Evolutionary conservation across 2,888 invertebrate genomes (phyloP), one percentile per base, ranked within the genome.

Genomic region (Caprella mutica): DNA sequence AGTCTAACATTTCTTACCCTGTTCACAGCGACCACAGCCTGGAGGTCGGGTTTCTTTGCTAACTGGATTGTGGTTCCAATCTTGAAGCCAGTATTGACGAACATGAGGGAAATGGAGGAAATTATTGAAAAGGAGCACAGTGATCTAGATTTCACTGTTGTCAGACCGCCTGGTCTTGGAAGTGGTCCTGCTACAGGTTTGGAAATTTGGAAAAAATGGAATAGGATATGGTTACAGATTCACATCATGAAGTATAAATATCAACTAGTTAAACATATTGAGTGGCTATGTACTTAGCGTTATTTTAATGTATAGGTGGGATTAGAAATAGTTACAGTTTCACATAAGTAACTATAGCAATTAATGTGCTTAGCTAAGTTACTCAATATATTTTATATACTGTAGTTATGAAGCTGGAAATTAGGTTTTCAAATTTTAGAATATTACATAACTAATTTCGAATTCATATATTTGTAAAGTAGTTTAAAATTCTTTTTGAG

Each of bases 51-150:
- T n/a, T 65, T 65, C 50, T 24, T 66, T 29, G 42, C 61, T 12
- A 61, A 64, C 43, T 65, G 65, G 65, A 27, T 61, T 3, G 24
- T 66, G 26, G 55, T 66, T 5, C 62, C 61, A 21, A 29, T 66
- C 27, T 53, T 66, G 38, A 52, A 56, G 19, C 65, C 62, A 6
- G 51, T 62, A 30, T 57, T 66, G 33, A 54, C 24, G 27, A 66
- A 65, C 57, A 66, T 66, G 66, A 35, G 54, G 9, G 58, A 65
- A 40, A 63, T 65, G 64, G 66, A 66, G 51, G 17, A 55, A 21
- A 62, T 42, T 19, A 29, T 65, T 21, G 58, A 57, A 43, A 26
- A 52, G 2, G 39, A 58, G 12, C 55, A 56, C 29, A n/a, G 19
- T 2, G 62, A 66, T 39, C 43, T 66, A 29, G 53, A 65, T 55